phyloP scores from a whole-genome alignment of 2,888 invertebrate species.

The Caenorhabditis zanzibari region DNA sequence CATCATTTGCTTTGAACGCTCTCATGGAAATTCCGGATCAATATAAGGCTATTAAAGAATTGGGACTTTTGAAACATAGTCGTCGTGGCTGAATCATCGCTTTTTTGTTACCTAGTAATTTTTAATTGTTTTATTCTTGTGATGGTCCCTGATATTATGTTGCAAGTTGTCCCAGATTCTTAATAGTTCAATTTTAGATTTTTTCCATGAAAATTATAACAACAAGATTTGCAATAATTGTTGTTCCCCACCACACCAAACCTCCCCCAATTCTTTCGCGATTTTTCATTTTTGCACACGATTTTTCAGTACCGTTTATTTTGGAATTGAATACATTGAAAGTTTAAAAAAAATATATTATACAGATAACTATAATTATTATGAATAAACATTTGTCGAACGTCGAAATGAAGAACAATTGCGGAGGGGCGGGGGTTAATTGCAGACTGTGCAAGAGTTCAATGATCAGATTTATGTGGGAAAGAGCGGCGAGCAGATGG shows the following conservation, averaged over 20 bases:
- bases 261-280: constrained; percentile 58
- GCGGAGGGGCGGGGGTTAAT: constrained; percentile 34
- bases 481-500: constrained; percentile 36
- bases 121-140: constrained; percentile 28
- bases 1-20: constrained; percentile 85
- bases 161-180: constrained; percentile 9
- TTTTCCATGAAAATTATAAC: constrained; percentile 9
- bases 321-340: constrained; percentile 43
- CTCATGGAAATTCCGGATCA: constrained; percentile 85
- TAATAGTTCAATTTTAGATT: constrained; percentile 30
- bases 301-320: constrained; percentile 29
- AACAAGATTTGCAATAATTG: constrained; percentile 7
- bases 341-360: constrained; percentile 33
- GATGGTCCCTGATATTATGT: constrained; percentile 25
- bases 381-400: constrained; percentile 59
- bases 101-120: constrained; percentile 43
- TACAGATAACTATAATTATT: constrained; percentile 41
- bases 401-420: constrained; percentile 19
- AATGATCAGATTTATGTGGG: constrained; percentile 39
- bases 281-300: constrained; percentile 14
- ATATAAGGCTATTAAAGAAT: constrained; percentile 76
- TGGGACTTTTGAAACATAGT: constrained; percentile 82
- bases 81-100: constrained; percentile 72
- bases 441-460: constrained; percentile 46
- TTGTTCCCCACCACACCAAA: constrained; percentile 19